Base-by-base conservation (phyloP, 2,888 invertebrate genomes). In the Chymomyza caudatula region DNA sequence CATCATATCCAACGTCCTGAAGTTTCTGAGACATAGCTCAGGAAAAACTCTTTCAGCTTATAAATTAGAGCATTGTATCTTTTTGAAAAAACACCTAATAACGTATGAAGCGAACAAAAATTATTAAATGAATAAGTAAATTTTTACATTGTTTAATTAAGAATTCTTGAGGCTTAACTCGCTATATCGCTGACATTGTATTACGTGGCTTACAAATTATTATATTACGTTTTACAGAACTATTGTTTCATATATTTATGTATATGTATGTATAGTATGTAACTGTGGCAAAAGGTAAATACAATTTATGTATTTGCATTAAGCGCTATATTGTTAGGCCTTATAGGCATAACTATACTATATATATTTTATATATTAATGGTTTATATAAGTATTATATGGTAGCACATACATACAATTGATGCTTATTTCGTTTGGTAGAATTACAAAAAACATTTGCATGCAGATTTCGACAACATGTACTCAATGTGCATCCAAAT, bases 141-240 rank as follows among this genome's bases (percentile, higher is more conserved):
- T 25, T n/a, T 51, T 54, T 54, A 29, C 43, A 22, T 55, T 63
- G 19, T 51, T 67, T 61, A 65, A 44, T 55, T 25, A 56, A 53
- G 19, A 60, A 53, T 57, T 60, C 13, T 53, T 59, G 52, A 68
- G 73, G 59, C 62, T 63, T 55, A 43, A 65, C 8, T 60, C 29
- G 29, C 8, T 37, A 60, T 61, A 63, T 66, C 65, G 67, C 19
- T 6, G 71, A 74, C 65, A 37, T 25, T 22, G 52, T 56, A 57
- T 44, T 62, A 22, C 19, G 47, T 60, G 59, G 13, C 44, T 61
- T 59, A 62, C 42, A 60, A 52, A 47, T 61, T 68, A 23, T 13
- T 53, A 23, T 53, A 53, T 69, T 64, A 59, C 49, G 69, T 74
- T 62, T 47, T 68, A 70, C 58, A 57, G 67, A 63, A 62, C 70